Evolutionary conservation across 2,797 vertebrate species (phyloP).

Genomic region (Centroberyx gerrardi): DNA sequence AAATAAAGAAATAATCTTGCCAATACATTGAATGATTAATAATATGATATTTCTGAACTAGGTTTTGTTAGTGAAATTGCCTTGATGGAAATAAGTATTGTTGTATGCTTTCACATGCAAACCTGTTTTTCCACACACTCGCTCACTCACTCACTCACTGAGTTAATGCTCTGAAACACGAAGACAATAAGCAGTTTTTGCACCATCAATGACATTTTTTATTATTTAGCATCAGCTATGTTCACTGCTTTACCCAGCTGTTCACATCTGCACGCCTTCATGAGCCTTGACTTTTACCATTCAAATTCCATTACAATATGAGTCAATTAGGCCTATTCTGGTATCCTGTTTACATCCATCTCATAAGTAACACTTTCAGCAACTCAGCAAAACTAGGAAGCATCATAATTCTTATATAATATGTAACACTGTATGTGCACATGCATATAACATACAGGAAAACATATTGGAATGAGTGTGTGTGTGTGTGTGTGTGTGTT

Average conservation of each 20-base stretch:
- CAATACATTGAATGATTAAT: no score
- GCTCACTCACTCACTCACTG: no score
- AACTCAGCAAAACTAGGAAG: background rate
- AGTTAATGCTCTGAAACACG: background rate
- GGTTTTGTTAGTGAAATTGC: no score
- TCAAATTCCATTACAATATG: background rate
- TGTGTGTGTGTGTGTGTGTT: slow-evolving; percentile 13
- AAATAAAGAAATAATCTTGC: no score
- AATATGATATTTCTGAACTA: no score
- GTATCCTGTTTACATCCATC: background rate
- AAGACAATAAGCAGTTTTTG: background rate
- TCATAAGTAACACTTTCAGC: background rate
- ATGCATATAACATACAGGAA: background rate
- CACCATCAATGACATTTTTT: slow-evolving; percentile 8
- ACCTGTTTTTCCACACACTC: no score
- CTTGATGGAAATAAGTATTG: no score
- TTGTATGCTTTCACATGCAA: no score
- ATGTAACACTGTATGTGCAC: background rate
- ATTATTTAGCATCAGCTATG: background rate
- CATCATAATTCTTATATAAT: background rate
- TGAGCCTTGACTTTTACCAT: background rate
- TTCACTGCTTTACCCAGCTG: background rate
- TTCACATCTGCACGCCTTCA: background rate
- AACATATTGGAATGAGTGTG: background rate
- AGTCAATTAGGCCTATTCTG: background rate